Evolutionary conservation across 2,888 invertebrate genomes (phyloP).

Genomic region (Endotricha flammealis): DNA sequence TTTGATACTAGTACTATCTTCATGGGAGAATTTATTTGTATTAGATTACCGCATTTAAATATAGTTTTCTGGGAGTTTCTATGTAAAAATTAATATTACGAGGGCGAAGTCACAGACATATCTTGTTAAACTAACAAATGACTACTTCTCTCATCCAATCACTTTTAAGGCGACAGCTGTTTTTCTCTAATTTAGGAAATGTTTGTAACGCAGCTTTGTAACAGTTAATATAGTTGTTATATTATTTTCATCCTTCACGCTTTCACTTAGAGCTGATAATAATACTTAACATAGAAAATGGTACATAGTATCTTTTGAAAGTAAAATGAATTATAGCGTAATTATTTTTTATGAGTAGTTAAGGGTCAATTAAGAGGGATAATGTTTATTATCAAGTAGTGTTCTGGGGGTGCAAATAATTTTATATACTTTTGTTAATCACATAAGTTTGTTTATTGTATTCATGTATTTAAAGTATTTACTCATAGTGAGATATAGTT

Average conservation of each 20-base stretch:
- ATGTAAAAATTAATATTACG: too few species aligned
- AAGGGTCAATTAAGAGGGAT: background rate
- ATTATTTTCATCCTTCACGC: background rate
- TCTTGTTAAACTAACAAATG: too few species aligned
- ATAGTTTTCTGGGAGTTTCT: too few species aligned
- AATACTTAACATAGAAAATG: background rate
- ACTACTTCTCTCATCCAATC: background rate
- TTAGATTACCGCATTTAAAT: too few species aligned
- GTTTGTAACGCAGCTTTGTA: background rate
- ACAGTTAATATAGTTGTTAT: background rate
- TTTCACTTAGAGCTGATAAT: background rate
- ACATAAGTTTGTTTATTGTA: background rate
- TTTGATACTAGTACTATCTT: too few species aligned
- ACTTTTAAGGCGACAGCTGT: background rate
- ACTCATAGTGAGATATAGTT: too few species aligned
- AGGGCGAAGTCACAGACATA: too few species aligned
- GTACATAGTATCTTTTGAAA: background rate
- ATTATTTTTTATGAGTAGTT: background rate
- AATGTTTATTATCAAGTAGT: background rate
- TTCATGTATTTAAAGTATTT: too few species aligned
- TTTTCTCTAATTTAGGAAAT: background rate
- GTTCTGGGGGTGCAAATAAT: too few species aligned
- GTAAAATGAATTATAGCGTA: background rate
- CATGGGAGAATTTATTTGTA: too few species aligned
- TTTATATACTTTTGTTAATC: background rate